Base-by-base conservation (phyloP, 2,113 vertebrate genomes). In the Verasper variegatus region DNA sequence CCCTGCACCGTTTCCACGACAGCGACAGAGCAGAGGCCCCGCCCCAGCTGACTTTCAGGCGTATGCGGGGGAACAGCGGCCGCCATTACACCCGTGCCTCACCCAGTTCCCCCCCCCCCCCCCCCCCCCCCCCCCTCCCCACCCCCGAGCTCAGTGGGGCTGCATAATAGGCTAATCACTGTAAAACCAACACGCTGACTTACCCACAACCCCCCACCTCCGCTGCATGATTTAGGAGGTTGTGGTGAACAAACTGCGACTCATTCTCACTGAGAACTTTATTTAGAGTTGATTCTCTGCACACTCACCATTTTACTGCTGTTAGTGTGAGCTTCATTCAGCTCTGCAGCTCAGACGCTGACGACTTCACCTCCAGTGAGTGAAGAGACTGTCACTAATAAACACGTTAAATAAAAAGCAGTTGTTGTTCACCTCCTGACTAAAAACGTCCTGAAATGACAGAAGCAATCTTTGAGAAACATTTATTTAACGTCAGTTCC, bases 81-180 rank as follows among this genome's bases (percentile, higher is more conserved):
- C 80, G 51, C 62, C 15, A 51, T 21, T 81, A 76, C 58, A 65
- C 59, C 11, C 40, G 40, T 1, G 2, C 45, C 45, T 18, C 45
- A 5, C 45, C 45, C 45, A 18, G 4, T n/a, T n/a, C 13, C 15
- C 45, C 45, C 45, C 15, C 15, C 45, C 15, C 24, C 24, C 2
- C 24, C 24, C 24, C 24, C 13, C 15, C 45, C 45, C 45, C 15
- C 15, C 45, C 15, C 24, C 24, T 24, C 24, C 24, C 24, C 24
- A 24, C 24, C 14, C 80, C 26, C 66, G 27, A 5, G 71, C 77
- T 54, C 71, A 54, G 68, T 69, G 4, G 24, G 56, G 59, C 74
- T 54, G 3, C 69, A 76, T 85, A 76, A 87, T 76, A 54, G 80
- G 27, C 74, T 83, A 76, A 87, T 89, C 68, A 47, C 74, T 71